Conservation (phyloP, 2,113 vertebrate genomes). For the Saguinus midas region DNA sequence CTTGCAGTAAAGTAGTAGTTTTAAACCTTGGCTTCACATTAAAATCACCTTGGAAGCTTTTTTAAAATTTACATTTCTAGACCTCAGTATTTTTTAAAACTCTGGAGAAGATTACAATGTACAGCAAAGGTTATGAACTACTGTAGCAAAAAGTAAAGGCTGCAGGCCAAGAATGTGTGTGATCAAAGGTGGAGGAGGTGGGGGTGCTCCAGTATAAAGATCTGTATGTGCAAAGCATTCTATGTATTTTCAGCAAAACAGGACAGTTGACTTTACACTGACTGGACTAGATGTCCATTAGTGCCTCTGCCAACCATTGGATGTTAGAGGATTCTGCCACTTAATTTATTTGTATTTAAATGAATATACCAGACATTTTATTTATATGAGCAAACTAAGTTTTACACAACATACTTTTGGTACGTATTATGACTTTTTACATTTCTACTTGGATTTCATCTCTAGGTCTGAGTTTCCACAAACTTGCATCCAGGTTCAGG, state of each 20-base stretch:
- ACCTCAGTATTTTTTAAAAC: background rate
- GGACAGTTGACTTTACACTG: background rate
- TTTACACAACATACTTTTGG: background rate
- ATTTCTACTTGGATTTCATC: constrained; percentile 9
- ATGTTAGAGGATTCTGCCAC: background rate
- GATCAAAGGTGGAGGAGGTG: background rate
- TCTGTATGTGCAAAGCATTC: background rate
- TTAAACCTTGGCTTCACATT: background rate
- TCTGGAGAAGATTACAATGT: background rate
- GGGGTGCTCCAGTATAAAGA: background rate
- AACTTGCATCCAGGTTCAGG: background rate
- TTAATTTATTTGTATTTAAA: constrained; percentile 31
- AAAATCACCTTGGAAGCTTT: background rate
- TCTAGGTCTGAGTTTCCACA: constrained; percentile 22
- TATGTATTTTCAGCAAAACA: background rate
- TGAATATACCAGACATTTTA: background rate
- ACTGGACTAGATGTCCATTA: background rate
- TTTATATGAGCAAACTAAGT: background rate
- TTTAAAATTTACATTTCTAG: background rate
- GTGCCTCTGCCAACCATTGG: background rate
- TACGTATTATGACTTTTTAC: background rate
- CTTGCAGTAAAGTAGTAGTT: background rate
- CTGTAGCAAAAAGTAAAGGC: background rate
- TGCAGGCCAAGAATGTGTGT: background rate
- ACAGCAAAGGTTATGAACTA: background rate